Evolutionary conservation across 2,888 invertebrate genomes (phyloP), one percentile per base, ranked within the genome.

Genomic region (Xestia sexstrigata): DNA sequence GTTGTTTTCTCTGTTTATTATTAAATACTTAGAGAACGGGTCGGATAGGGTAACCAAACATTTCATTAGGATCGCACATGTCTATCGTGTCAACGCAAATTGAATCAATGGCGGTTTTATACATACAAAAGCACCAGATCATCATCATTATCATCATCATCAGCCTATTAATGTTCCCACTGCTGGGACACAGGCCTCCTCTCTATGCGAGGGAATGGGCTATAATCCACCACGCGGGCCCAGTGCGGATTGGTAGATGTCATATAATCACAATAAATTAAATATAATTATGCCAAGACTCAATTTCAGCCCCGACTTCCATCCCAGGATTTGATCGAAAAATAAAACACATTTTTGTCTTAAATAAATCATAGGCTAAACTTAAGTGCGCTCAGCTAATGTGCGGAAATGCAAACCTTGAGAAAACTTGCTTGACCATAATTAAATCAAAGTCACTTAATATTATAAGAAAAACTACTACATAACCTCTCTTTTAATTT

Each of bases 371-470:
- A 58, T 45, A 6, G 0, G 20, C 23, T 42, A 9, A 60, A 58
- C 26, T 0, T 30, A 66, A 62, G 30, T 42, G 20, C 20, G 30
- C 11, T 26, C 20, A 45, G 26, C 35, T 35, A 68, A 45, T 58
- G 75, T 65, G 75, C 68, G 75, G 68, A 74, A 74, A 74, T 42
- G 55, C 20, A 74, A 80, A 63, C 81, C 81, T 80, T 79, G 81
- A 81, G 13, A 6, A 55, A 4, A 79, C n/a, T 74, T 73, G 30
- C n/a, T 49, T 74, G 35, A 65, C 75, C 75, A 79, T n/a, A n/a
- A n/a, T 80, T 49, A 68, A 55, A 42, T n/a, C 30, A 52, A 30
- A 62, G 62, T 47, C n/a, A 2, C 20, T 35, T 23, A 11, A 39
- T 20, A 58, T 17, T 13, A 7, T 39, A 42, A 42, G 42, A 78